phyloP scores from a whole-genome alignment of 2,888 invertebrate species.

The Lasioglossum zephyrum region DNA sequence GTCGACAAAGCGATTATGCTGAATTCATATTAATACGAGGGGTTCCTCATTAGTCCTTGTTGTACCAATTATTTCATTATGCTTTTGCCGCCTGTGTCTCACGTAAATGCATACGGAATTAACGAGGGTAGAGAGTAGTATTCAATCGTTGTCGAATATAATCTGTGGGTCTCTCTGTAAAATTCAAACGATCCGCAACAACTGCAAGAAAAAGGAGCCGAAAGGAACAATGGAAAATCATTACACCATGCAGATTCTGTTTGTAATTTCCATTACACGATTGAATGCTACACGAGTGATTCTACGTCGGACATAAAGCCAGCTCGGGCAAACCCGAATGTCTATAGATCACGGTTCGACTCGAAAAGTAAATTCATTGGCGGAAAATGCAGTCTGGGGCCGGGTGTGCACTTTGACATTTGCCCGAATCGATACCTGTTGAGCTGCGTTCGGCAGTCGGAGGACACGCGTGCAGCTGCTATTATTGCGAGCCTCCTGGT shows the following conservation, averaged over 20 bases:
- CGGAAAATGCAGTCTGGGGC: conserved; percentile 31
- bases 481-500: conserved; percentile 47
- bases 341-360: conserved; percentile 22
- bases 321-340: neutral
- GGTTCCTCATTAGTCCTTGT: neutral
- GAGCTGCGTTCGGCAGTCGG: conserved; percentile 54
- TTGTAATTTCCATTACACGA: neutral
- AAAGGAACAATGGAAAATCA: neutral
- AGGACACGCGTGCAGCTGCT: conserved; percentile 41
- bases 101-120: neutral
- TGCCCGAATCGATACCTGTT: conserved; percentile 70
- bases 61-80: neutral
- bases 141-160: too few relatives aligned
- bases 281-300: neutral
- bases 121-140: neutral
- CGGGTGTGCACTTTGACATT: conserved; percentile 58
- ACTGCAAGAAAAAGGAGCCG: too few relatives aligned
- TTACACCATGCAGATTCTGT: neutral
- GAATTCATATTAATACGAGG: neutral
- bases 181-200: neutral
- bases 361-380: conserved; percentile 38
- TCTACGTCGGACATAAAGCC: neutral
- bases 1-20: neutral
- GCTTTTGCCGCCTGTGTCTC: neutral
- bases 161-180: neutral